Evolutionary conservation across 1,140 invertebrate genomes (phyloP).

Genomic region (Odontomachus brunneus): DNA sequence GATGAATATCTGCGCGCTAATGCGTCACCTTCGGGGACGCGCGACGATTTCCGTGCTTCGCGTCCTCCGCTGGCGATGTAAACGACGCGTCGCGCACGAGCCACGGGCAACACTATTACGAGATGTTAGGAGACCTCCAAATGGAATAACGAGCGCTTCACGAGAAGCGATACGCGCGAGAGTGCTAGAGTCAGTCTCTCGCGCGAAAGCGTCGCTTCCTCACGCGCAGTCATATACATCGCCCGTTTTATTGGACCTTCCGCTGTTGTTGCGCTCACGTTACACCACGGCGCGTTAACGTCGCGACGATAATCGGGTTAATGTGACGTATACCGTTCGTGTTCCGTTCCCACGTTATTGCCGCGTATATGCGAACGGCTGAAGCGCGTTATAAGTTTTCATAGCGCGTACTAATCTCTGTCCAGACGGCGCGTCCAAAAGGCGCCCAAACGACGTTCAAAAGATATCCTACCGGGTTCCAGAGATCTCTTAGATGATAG

Average conservation of each 20-base stretch:
- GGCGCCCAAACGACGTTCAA: too few relatives aligned
- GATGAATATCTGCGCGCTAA: too few relatives aligned
- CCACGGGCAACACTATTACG: too few relatives aligned
- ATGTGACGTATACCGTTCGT: not conserved
- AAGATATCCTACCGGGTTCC: too few relatives aligned
- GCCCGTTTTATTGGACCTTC: slow-evolving; percentile 44
- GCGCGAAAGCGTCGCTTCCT: slow-evolving; percentile 26
- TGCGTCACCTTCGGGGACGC: too few relatives aligned
- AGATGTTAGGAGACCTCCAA: not conserved
- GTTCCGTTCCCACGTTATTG: slow-evolving; percentile 47
- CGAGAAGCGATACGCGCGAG: not conserved
- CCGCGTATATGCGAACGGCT: too few relatives aligned
- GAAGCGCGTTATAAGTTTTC: not conserved
- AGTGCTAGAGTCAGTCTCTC: not conserved
- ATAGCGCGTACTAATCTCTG: not conserved
- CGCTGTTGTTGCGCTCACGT: slow-evolving; percentile 46
- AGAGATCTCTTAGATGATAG: too few relatives aligned
- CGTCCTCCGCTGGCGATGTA: too few relatives aligned
- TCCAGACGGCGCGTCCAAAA: too few relatives aligned
- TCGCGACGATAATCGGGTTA: slow-evolving; percentile 53
- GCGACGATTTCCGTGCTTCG: too few relatives aligned
- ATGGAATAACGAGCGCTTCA: not conserved
- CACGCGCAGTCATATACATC: not conserved
- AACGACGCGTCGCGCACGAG: too few relatives aligned
- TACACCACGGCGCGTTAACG: slow-evolving; percentile 41